A percentile compares a stretch with the other conserved stretches of the same genome.
These are phyloP conservation scores for Andrena dorsata DNA, from an alignment of 2,888 invertebrate species.

Conservation along the genomic window DNA sequence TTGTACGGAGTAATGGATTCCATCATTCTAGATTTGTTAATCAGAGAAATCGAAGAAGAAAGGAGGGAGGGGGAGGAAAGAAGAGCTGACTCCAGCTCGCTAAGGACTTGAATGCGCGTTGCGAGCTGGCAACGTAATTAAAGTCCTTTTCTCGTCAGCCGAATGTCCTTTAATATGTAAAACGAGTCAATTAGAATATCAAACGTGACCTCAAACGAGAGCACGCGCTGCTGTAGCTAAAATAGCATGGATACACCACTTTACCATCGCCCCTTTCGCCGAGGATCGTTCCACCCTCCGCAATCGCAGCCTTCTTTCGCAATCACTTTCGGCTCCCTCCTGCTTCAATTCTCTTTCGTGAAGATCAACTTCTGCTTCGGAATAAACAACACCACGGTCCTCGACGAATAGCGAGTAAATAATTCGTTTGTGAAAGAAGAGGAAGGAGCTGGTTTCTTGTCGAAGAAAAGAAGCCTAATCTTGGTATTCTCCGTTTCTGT, in stretches of 20 bases:
- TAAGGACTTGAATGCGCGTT: constrained; percentile 49
- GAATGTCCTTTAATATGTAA: constrained; percentile 79
- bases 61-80: neutral
- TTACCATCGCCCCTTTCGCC: constrained; percentile 15
- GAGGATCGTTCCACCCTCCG: constrained; percentile 16
- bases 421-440: neutral
- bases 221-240: constrained; percentile 65
- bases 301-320: constrained; percentile 56
- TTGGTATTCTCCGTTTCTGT: constrained; percentile 14
- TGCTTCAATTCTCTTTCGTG: neutral
- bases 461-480: neutral
- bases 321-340: constrained; percentile 44
- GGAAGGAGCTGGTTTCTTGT: neutral
- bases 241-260: constrained; percentile 58
- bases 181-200: constrained; percentile 81
- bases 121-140: constrained; percentile 71
- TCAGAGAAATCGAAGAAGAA: neutral
- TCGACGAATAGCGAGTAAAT: neutral
- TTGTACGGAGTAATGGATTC: too few relatives aligned
- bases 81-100: constrained; percentile 2
- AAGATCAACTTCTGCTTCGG: neutral
- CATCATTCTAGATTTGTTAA: neutral
- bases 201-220: constrained; percentile 76
- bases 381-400: neutral
- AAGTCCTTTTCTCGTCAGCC: constrained; percentile 71